Evolutionary conservation across 2,888 invertebrate genomes (phyloP), one percentile per base, ranked within the genome.

Genomic region (Meganola albula): DNA sequence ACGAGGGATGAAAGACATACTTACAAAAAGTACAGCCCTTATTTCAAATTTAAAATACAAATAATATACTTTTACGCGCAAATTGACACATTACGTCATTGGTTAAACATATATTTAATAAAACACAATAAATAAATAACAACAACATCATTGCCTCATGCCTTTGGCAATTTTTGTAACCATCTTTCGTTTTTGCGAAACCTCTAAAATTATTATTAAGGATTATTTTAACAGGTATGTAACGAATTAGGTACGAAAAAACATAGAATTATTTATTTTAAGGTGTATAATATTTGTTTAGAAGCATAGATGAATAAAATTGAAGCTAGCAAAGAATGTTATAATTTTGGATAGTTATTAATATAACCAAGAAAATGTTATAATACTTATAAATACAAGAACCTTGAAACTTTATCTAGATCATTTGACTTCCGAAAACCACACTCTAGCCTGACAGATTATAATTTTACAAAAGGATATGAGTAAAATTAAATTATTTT

Each of bases 111-210:
- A 43, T 51, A 43, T 37, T 26, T n/a, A 20, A 30, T 37, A 39
- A 24, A 52, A 53, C 38, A 44, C 36, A 49, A 48, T 21, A 41
- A 52, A 53, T 10, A 36, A 56, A 48, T 40, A 38, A 53, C 48
- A 45, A 45, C 33, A 56, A 48, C 30, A 32, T 44, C 35, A 51
- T 55, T 48, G 36, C 44, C 40, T 34, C 48, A 53, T 58, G 53
- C 53, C 48, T 36, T 44, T 27, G 53, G 53, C 53, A 51, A 13
- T 35, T 31, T 39, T 27, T 39, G 16, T 44, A 48, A 36, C 20
- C 29, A 47, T 51, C 67, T 53, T 82, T 84, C 83, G 83, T 82
- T 84, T 73, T 62, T 77, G 78, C 83, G 83, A 84, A 84, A 84
- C 83, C 83, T 79, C 67, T 76, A 63, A 75, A 80, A 74, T 65